Percentiles rank a stretch among this genome's conserved stretches.
phyloP scores from a whole-genome alignment of 2,113 vertebrate genomes.

The Scopus umbretta region DNA sequence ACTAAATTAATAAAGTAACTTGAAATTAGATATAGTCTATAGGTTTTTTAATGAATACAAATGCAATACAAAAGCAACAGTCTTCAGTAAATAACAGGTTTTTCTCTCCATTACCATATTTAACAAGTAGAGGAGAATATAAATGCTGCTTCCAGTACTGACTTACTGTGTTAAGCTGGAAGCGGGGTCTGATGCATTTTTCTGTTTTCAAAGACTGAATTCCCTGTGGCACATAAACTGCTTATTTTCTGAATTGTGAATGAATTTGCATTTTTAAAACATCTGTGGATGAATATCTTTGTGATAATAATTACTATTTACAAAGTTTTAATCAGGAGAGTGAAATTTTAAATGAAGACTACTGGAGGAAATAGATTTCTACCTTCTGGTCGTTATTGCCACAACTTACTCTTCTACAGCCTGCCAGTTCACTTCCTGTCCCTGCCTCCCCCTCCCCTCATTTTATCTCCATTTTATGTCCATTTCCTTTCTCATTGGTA shows the following conservation, averaged over 20 bases:
- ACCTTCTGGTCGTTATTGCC: constrained; percentile 1
- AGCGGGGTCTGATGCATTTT: constrained; percentile 7
- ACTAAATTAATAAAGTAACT: background rate
- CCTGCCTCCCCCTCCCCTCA: background rate
- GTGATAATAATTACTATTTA: constrained; percentile 62
- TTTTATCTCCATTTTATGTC: background rate
- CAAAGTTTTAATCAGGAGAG: constrained; percentile 44
- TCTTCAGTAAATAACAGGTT: constrained; percentile 12
- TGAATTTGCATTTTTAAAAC: constrained; percentile 54
- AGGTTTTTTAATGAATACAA: constrained; percentile 7
- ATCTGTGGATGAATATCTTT: constrained; percentile 60
- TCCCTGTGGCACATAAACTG: background rate
- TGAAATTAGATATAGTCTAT: background rate
- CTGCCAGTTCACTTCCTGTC: background rate
- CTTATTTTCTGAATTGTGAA: constrained; percentile 17
- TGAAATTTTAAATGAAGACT: constrained; percentile 18
- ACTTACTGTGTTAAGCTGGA: background rate
- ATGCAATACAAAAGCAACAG: background rate
- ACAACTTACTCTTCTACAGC: background rate
- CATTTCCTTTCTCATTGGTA: background rate
- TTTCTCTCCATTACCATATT: constrained; percentile 18
- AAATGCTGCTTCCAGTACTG: background rate
- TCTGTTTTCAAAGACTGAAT: constrained; percentile 35
- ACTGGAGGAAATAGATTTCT: constrained; percentile 21
- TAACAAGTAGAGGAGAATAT: background rate